phyloP scores from a whole-genome alignment of 1,140 invertebrate genomes.

The Caenorhabditis brenneri region DNA sequence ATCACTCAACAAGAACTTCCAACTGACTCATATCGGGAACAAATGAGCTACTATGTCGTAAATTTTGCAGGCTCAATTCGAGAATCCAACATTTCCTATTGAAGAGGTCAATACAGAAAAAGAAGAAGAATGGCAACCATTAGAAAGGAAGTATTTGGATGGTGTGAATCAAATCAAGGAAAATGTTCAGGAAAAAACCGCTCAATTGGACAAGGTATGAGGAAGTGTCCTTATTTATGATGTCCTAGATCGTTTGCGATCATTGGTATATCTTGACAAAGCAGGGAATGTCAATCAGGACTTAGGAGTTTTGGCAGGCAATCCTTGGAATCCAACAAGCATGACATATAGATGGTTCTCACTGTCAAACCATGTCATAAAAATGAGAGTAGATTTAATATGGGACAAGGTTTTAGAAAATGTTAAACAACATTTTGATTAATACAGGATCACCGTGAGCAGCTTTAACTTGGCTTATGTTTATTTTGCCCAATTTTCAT shows the following conservation, averaged over 20 bases:
- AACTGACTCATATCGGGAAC: no score
- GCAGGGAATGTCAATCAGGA: not conserved
- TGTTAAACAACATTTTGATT: not conserved
- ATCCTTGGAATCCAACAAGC: not conserved
- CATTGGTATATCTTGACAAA: not conserved
- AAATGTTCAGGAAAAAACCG: not conserved
- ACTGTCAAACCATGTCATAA: not conserved
- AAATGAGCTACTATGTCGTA: not conserved
- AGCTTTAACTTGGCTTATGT: not conserved
- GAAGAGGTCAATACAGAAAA: slow-evolving; percentile 20
- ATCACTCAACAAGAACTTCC: no score
- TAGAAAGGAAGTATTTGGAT: slow-evolving; percentile 1
- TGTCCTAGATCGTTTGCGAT: not conserved
- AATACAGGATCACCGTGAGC: not conserved
- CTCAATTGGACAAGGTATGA: not conserved
- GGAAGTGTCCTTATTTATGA: not conserved
- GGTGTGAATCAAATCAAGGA: not conserved
- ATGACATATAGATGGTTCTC: not conserved
- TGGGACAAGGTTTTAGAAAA: not conserved
- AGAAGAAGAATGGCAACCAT: slow-evolving; percentile 5
- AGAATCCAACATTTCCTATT: not conserved
- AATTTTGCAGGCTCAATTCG: not conserved
- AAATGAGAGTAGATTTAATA: not conserved
- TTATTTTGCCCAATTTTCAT: not conserved
- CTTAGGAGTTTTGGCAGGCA: not conserved